These are phyloP conservation scores for Lemur catta DNA, from an alignment of 2,797 vertebrate species.

Conservation along the genomic window DNA sequence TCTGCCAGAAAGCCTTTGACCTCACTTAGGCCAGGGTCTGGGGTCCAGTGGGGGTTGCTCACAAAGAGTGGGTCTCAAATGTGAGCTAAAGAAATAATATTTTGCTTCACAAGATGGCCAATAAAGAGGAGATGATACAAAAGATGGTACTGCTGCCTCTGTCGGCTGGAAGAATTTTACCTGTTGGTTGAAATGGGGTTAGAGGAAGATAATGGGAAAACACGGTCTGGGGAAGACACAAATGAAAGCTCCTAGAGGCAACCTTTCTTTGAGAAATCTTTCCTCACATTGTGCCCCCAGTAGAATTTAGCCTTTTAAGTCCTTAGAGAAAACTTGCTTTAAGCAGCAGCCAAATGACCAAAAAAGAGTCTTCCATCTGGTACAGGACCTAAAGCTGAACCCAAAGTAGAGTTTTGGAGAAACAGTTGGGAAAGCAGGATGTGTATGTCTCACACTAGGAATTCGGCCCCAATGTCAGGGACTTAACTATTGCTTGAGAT, in stretches of 20 bases:
- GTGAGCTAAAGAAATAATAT: not conserved
- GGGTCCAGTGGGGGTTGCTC: not conserved
- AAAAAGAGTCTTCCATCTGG: not conserved
- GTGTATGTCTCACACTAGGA: slow-evolving; percentile 10
- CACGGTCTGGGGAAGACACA: not conserved
- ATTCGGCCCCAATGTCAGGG: slow-evolving; percentile 10
- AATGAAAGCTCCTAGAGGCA: not conserved
- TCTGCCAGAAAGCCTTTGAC: not conserved
- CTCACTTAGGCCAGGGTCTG: not conserved
- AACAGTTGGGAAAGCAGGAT: not conserved
- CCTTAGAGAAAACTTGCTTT: slow-evolving; percentile 28
- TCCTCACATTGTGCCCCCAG: not conserved
- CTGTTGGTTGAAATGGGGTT: not conserved
- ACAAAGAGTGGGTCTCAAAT: not conserved
- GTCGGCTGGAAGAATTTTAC: slow-evolving; percentile 9
- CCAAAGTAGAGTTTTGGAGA: slow-evolving; percentile 17
- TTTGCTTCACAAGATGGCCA: slow-evolving; percentile 13
- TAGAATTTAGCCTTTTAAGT: slow-evolving; percentile 14
- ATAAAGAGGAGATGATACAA: not conserved
- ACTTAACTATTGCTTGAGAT: slow-evolving; percentile 43
- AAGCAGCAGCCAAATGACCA: slow-evolving; percentile 25
- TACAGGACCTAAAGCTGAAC: slow-evolving; percentile 4
- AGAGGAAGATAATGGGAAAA: not conserved
- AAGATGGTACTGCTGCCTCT: not conserved
- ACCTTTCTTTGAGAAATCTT: slow-evolving; percentile 23